Evolutionary conservation across 2,113 vertebrate genomes (phyloP), one percentile per base, ranked within the genome.

Genomic region (mouse (Mus musculus)): DNA sequence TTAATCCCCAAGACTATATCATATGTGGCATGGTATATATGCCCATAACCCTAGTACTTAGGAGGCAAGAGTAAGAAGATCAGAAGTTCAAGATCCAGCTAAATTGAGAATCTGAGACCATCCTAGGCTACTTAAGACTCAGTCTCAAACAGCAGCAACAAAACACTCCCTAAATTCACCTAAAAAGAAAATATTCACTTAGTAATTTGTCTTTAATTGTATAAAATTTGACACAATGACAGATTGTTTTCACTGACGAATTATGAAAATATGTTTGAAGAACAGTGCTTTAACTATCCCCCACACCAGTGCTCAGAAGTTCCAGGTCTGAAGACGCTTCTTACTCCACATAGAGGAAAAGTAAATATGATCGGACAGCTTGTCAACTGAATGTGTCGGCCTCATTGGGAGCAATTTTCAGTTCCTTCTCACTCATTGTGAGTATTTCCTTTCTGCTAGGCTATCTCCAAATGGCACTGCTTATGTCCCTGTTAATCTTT

Each of bases 351-450:
- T 14, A 4, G 30, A 1, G 33, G 52, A 17, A 20, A 8, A 11
- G 5, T 69, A 33, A 69, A 69, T 69, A 33, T 33, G 30, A 69
- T 30, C 33, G 26, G 42, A 59, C 14, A 87, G 36, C 39, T 24
- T 12, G 1, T n/a, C n/a, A 39, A 10, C 17, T 52, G 17, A 20
- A 14, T 0, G 0, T 20, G 33, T 54, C 28, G 49, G 36, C 49
- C 30, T 88, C 59, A 73, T 75, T 67, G 39, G 28, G 59, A 80
- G 19, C 5, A 30, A 56, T 22, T 49, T 82, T 16, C 14, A 36
- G 9, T 7, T 90, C 39, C 24, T 42, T 52, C 78, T 73, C 33
- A 42, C 77, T 17, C 88, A 1, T 72, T 89, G 67, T 59, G 75
- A 89, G 46, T 24, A 42, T 63, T 87, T 56, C 3, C 46, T 91